A percentile compares a stretch with the other conserved stretches of the same genome.
Evolutionary conservation across 1,140 invertebrate genomes (phyloP).

Genomic region (Augochlora pura): DNA sequence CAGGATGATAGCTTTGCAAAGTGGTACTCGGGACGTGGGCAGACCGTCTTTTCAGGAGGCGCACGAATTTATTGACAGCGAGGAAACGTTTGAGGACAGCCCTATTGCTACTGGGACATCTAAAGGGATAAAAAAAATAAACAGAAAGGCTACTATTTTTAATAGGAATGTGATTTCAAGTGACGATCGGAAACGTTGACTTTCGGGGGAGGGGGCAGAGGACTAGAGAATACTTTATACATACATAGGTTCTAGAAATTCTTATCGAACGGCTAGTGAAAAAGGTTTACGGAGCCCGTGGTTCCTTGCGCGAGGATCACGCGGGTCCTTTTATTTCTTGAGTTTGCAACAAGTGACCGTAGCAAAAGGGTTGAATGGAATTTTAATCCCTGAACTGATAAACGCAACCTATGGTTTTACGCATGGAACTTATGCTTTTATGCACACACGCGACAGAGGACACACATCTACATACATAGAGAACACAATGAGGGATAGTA

Average conservation of each 20-base stretch:
- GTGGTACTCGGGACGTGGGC: conserved; percentile 15
- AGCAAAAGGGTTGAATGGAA: neutral
- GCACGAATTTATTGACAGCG: neutral
- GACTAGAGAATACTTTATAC: neutral
- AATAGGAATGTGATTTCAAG: neutral
- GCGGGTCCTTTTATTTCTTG: neutral
- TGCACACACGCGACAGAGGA: neutral
- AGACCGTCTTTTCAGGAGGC: neutral
- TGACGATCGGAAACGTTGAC: neutral
- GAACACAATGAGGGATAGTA: conserved; percentile 2
- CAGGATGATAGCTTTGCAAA: conserved; percentile 49
- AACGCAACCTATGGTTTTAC: neutral
- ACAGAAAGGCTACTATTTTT: neutral
- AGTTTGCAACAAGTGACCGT: neutral
- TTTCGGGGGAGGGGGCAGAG: too few relatives aligned
- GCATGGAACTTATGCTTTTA: conserved; percentile 1
- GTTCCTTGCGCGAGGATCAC: neutral
- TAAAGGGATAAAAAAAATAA: too few relatives aligned
- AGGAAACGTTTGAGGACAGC: neutral
- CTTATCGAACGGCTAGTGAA: neutral
- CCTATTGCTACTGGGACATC: neutral
- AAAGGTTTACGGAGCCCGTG: too few relatives aligned
- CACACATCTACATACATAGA: conserved; percentile 6
- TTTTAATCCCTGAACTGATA: conserved; percentile 1
- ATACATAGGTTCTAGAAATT: neutral